Evolutionary conservation across 2,797 vertebrate species (phyloP).

Genomic region (Phalloptychus januarius): DNA sequence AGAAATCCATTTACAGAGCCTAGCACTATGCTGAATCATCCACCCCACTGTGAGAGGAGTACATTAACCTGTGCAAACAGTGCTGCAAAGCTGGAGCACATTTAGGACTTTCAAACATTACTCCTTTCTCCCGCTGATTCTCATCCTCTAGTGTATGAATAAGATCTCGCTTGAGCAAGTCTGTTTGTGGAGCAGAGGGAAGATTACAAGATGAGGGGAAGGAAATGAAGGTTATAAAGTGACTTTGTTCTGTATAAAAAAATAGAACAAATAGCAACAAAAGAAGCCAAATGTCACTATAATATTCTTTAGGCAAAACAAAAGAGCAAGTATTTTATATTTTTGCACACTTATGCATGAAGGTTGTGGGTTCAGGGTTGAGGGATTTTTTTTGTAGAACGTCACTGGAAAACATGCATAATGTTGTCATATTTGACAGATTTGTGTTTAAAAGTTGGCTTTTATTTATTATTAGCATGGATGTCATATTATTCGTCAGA

Average conservation of each 20-base stretch:
- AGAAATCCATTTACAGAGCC: slow-evolving; percentile 57
- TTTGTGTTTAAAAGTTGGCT: no score
- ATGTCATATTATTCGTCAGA: no score
- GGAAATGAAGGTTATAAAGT: slow-evolving; percentile 30
- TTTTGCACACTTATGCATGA: background rate
- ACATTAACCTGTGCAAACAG: slow-evolving; percentile 22
- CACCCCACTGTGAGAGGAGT: slow-evolving; percentile 46
- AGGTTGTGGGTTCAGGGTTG: background rate
- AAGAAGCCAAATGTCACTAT: background rate
- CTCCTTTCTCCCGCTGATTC: slow-evolving; percentile 44
- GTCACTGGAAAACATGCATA: no score
- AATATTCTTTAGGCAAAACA: slow-evolving; percentile 19
- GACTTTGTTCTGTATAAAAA: background rate
- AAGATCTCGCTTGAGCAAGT: slow-evolving; percentile 46
- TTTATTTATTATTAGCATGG: no score
- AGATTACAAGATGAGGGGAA: slow-evolving; percentile 40
- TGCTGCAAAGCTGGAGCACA: slow-evolving; percentile 30
- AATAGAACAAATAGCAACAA: slow-evolving; percentile 5
- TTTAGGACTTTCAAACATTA: slow-evolving; percentile 52
- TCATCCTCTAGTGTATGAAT: slow-evolving; percentile 43
- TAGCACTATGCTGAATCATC: slow-evolving; percentile 51
- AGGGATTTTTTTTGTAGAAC: no score
- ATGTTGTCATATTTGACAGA: no score
- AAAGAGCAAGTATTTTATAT: background rate
- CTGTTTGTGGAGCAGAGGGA: slow-evolving; percentile 45